Evolutionary conservation across 2,888 invertebrate species (phyloP).

Genomic region (Cephus spinipes): DNA sequence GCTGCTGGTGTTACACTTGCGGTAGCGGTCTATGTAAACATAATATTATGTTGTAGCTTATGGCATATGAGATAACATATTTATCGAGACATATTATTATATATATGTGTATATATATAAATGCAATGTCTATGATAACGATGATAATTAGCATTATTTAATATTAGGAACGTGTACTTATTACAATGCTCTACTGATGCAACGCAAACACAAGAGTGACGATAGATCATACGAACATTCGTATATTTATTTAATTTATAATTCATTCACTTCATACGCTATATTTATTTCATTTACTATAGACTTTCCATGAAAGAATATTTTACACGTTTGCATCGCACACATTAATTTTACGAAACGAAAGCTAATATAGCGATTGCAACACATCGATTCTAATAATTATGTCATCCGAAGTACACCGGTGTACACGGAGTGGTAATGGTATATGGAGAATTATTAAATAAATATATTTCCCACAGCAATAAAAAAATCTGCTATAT

Average conservation of each 20-base stretch:
- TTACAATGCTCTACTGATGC: neutral
- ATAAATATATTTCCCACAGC: neutral
- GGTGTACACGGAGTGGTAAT: neutral
- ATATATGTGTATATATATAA: neutral
- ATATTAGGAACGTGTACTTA: neutral
- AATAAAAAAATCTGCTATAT: neutral
- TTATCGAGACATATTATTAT: neutral
- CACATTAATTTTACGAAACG: neutral
- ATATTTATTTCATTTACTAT: neutral
- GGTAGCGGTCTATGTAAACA: constrained; percentile 55
- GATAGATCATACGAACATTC: neutral
- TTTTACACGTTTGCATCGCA: neutral
- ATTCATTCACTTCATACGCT: neutral
- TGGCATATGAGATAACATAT: neutral
- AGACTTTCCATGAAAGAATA: neutral
- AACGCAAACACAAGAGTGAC: neutral
- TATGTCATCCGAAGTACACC: neutral
- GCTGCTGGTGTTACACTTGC: constrained; percentile 60
- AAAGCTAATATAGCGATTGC: neutral
- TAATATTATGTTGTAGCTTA: constrained; percentile 21
- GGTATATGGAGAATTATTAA: neutral
- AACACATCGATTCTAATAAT: neutral
- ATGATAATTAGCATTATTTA: neutral
- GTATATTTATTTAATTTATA: neutral
- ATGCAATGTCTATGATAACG: neutral